Percentiles rank a stretch among this genome's conserved stretches.
Evolutionary conservation across 2,113 vertebrate species (phyloP).

Genomic region (Meriones unguiculatus): DNA sequence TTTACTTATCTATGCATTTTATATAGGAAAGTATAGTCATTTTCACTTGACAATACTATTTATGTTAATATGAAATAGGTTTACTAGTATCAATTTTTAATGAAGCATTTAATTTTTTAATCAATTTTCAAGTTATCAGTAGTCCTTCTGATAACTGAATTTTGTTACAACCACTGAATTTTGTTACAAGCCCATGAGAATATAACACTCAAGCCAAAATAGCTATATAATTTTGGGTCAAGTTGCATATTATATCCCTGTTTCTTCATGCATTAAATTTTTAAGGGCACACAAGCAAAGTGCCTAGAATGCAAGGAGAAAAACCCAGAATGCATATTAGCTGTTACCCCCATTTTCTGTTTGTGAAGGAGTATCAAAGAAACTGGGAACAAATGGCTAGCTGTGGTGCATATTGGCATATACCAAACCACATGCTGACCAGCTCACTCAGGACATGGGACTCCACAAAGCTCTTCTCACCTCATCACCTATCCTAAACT

Average conservation of each 20-base stretch:
- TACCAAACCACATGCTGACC: not conserved
- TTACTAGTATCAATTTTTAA: not conserved
- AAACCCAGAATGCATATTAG: not conserved
- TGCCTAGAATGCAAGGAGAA: not conserved
- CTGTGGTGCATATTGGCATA: not conserved
- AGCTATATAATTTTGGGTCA: not conserved
- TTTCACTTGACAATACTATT: not conserved
- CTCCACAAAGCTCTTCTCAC: not conserved
- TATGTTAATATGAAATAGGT: not conserved
- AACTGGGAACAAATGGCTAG: not conserved
- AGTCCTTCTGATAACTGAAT: not conserved
- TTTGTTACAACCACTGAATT: not conserved
- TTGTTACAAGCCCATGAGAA: not conserved
- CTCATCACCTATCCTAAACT: not conserved
- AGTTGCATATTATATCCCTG: not conserved
- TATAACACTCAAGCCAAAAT: not conserved
- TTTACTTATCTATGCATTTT: not conserved
- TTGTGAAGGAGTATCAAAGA: slow-evolving; percentile 5
- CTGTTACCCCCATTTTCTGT: not conserved
- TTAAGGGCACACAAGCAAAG: not conserved
- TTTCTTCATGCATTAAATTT: not conserved
- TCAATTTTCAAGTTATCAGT: not conserved
- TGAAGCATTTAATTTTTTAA: slow-evolving; percentile 1
- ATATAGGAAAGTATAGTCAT: not conserved
- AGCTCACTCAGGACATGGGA: not conserved